These are phyloP conservation scores for Virgularia gustaviana DNA, from an alignment of 92 coral and sea anemone genomes.

Conservation along the genomic window DNA sequence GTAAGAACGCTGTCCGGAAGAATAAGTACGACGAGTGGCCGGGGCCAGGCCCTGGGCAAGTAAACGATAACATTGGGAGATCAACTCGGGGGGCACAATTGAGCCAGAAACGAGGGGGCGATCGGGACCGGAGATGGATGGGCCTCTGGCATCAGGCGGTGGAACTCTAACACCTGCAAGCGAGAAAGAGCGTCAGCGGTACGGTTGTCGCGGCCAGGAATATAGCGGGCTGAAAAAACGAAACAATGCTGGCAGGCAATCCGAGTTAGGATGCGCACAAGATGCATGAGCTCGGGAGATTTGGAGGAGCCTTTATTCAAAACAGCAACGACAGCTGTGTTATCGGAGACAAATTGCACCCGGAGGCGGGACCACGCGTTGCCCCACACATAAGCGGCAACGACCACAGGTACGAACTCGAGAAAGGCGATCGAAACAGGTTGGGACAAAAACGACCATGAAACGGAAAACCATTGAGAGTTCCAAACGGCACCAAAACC, in stretches of 20 bases:
- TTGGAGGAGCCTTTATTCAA: slow-evolving; percentile 34
- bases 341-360: slow-evolving; percentile 35
- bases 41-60: slow-evolving; percentile 38
- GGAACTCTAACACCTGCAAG: too few relatives aligned
- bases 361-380: not conserved
- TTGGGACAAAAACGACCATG: not conserved
- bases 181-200: slow-evolving; percentile 53
- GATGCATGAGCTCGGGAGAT: slow-evolving; percentile 39
- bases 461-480: not conserved
- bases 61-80: not conserved
- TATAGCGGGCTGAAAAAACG: slow-evolving; percentile 30
- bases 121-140: slow-evolving; percentile 13
- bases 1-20: slow-evolving; percentile 32
- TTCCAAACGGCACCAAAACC: too few relatives aligned
- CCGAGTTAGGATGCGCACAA: slow-evolving; percentile 24
- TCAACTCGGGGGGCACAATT: slow-evolving; percentile 27
- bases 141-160: slow-evolving; percentile 45
- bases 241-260: slow-evolving; percentile 29
- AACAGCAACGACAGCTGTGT: slow-evolving; percentile 38
- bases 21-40: slow-evolving; percentile 31
- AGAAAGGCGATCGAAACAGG: not conserved
- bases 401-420: not conserved
- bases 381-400: too few relatives aligned
- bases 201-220: slow-evolving; percentile 32
- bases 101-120: slow-evolving; percentile 22